Percentiles rank a stretch among this genome's conserved stretches.
These are phyloP conservation scores for Thermophis baileyi DNA, from an alignment of 2,113 vertebrate genomes.

Conservation along the genomic window DNA sequence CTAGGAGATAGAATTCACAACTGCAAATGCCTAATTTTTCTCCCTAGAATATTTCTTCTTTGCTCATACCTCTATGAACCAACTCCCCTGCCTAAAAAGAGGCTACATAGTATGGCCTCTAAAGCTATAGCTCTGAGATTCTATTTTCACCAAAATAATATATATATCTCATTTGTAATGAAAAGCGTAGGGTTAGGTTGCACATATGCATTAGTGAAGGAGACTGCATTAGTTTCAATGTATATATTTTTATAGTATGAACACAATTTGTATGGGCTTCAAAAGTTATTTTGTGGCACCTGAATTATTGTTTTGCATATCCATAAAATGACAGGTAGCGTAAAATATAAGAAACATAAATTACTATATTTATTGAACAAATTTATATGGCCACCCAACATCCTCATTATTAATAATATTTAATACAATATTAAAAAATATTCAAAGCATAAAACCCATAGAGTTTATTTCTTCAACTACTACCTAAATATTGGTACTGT, in stretches of 20 bases:
- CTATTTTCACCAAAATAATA: not conserved
- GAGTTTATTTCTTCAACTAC: not conserved
- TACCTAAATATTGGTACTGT: not conserved
- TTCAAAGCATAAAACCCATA: not conserved
- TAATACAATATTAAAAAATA: not conserved
- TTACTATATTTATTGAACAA: not conserved
- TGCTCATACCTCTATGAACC: not conserved
- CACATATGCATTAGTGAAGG: no score
- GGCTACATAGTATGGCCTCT: not conserved
- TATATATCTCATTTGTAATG: not conserved
- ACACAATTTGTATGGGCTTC: not conserved
- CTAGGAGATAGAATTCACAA: not conserved
- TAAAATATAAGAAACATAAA: not conserved
- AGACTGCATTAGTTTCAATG: not conserved
- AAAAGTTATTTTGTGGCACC: not conserved
- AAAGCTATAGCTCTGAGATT: not conserved
- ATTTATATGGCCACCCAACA: not conserved
- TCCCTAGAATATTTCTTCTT: no score
- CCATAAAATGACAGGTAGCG: not conserved
- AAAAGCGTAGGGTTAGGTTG: not conserved
- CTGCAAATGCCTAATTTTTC: not conserved
- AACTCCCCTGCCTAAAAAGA: not conserved
- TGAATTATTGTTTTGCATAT: not conserved
- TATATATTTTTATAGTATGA: not conserved
- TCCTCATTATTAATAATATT: not conserved